Evolutionary conservation across 2,113 vertebrate species (phyloP), one percentile per base, ranked within the genome.

Genomic region (Meles meles): DNA sequence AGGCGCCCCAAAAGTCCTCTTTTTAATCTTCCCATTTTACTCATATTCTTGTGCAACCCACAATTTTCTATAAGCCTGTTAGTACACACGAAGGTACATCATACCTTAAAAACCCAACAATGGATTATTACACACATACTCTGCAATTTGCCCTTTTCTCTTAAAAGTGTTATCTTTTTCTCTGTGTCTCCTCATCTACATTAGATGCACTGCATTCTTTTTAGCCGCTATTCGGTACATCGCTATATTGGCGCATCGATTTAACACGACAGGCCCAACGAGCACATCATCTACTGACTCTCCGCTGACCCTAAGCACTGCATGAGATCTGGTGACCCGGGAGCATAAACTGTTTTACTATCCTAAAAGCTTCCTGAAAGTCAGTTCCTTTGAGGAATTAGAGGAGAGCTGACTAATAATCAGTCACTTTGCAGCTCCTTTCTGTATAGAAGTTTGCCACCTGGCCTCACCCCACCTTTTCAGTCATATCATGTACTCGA

Each of bases 361-460:
- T 97, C 93, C 96, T 95, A 44, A 89, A 97, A 63, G 89, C 87
- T 98, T 98, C 98, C 97, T 98, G 93, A 82, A 96, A 96, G 94
- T 69, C 47, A 84, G 87, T 95, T 80, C 93, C 90, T 57, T 84
- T 96, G 42, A 97, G 27, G 2, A 98, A 97, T 95, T 94, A 96
- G 91, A 97, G 65, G 65, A 95, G 92, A 96, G 96, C 72, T 92
- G 83, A 47, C 23, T 74, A 59, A 59, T 37, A 57, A 81, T 82
- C 65, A 52, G 61, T 84, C 95, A 98, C 97, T 88, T 87, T 97
- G 97, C 49, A 90, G 97, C 57, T 84, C 90, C 71, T 37, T 96
- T 97, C 95, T 95, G 21, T 21, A 34, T 4, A n/a, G 76, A 57
- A 25, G 88, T 87, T 47, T 95, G 77, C 69, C 52, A 80, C 11